Base-by-base conservation (phyloP, 2,113 vertebrate species). In the Melanostigma gelatinosum region DNA sequence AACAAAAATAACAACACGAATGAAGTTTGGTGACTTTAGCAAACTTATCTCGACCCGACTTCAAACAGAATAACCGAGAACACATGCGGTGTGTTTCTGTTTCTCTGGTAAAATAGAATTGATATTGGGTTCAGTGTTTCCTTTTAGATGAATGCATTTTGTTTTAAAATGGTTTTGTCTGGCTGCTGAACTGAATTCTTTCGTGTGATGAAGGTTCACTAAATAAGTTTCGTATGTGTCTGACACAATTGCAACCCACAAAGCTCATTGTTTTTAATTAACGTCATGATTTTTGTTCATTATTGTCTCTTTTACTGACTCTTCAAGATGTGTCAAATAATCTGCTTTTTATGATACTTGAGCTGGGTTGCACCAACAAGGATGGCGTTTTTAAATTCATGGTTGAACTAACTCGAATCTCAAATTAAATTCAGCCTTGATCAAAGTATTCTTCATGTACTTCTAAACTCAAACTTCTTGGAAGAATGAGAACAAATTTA, bases 1-100 rank as follows among this genome's bases (percentile, higher is more conserved):
- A 57, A 24, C 32, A 65, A 74, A 48, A 20, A 27, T 12, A 57
- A 11, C n/a, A 11, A n/a, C 44, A 3, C 13, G 7, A 4, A 52
- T 16, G 29, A 60, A 69, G 2, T 77, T 68, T 52, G 63, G 46
- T 48, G 65, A 85, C 72, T 72, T 80, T 65, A 40, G 62, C 9
- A 72, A 83, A 83, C 64, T 58, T 38, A 27, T 15, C 54, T 78
- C 18, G 9, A 20, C 40, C n/a, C 7, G 48, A 4, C 66, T 64
- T 84, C 62, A 79, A 66, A 73, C 29, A 44, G 75, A 82, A 69
- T 69, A 42, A 63, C 50, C 32, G 27, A 68, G 76, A 62, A 72
- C 64, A 54, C 60, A 42, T 54, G 71, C 64, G 52, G 44, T 60
- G 63, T 42, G 50, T 71, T 54, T 61, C 60, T 52, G 57, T 71